Evolutionary conservation across 2,797 vertebrate species (phyloP).

Genomic region (Galagoides demidoff): DNA sequence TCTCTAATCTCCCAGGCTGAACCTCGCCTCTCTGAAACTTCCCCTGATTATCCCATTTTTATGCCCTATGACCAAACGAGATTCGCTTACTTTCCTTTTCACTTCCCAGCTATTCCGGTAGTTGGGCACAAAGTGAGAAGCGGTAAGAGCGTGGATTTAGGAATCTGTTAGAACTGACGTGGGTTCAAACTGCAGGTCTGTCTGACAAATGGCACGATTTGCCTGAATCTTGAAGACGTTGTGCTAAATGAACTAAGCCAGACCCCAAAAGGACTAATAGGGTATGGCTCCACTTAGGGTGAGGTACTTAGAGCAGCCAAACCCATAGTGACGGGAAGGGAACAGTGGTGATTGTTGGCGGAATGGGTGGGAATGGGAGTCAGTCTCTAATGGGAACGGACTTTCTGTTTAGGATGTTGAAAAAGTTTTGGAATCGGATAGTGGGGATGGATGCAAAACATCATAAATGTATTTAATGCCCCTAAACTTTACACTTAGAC

Average conservation of each 20-base stretch:
- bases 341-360: too few species aligned
- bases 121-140: background rate
- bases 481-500: background rate
- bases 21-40: background rate
- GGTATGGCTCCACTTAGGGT: background rate
- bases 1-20: background rate
- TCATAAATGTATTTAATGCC: background rate
- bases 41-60: background rate
- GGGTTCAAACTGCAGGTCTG: background rate
- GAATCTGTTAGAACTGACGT: background rate
- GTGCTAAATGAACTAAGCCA: background rate
- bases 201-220: too few species aligned
- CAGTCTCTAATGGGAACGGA: background rate
- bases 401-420: background rate
- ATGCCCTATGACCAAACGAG: background rate
- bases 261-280: background rate
- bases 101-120: background rate
- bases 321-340: background rate
- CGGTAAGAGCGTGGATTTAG: background rate
- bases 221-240: background rate
- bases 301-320: background rate
- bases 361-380: background rate
- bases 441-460: accelerated
- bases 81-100: background rate
- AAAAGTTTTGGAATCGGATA: background rate